Percentiles rank a stretch among this genome's conserved stretches.
phyloP scores from a whole-genome alignment of 2,797 vertebrate species.

The Muraenolepis orangiensis region DNA sequence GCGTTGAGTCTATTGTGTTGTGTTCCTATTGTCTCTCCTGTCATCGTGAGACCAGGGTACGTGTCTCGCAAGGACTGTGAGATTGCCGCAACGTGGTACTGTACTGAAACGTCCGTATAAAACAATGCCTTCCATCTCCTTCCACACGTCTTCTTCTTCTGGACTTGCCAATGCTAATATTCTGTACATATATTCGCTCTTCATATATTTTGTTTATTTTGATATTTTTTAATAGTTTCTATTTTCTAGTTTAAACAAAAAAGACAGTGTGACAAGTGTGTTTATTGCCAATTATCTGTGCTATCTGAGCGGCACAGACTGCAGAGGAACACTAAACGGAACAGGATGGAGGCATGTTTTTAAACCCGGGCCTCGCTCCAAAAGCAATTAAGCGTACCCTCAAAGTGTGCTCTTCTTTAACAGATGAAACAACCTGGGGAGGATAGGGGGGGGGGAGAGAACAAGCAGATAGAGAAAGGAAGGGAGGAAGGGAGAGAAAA shows the following conservation, averaged over 20 bases:
- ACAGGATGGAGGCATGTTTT: not conserved
- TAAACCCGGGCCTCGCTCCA: not conserved
- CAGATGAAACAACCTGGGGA: not conserved
- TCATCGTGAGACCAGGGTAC: not conserved
- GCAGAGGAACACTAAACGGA: not conserved
- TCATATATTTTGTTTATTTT: not conserved
- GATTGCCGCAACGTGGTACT: not conserved
- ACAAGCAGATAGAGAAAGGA: not conserved
- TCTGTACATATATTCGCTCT: not conserved
- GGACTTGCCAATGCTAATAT: not conserved
- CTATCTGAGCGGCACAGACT: not conserved
- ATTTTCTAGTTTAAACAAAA: not conserved
- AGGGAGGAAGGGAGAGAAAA: too few relatives aligned
- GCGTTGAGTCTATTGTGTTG: not conserved
- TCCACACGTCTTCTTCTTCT: not conserved
- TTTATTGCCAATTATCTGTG: not conserved
- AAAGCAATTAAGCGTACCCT: not conserved
- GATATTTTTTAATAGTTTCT: too few relatives aligned
- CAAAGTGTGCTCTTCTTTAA: not conserved
- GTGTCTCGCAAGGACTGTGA: too few relatives aligned
- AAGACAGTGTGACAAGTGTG: not conserved
- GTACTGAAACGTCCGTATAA: not conserved
- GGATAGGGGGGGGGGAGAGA: not conserved
- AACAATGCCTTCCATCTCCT: not conserved
- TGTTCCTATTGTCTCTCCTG: not conserved